These are phyloP conservation scores for Lasiommata megera DNA, from an alignment of 2,888 invertebrate species.

Conservation along the genomic window DNA sequence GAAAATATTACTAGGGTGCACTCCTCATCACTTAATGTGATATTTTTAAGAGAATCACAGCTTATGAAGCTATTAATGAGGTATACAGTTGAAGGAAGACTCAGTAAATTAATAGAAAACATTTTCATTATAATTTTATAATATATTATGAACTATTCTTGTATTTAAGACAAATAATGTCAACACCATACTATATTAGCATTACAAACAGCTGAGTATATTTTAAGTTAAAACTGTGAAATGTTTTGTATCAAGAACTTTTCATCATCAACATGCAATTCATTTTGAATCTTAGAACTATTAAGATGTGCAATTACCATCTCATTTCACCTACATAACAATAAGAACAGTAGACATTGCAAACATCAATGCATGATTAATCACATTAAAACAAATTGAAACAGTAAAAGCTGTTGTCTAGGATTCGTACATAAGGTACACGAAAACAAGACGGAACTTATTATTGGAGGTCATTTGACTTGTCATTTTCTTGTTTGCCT, in stretches of 20 bases:
- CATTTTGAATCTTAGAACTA: neutral
- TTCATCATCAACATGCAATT: neutral
- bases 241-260: slow-evolving; percentile 30
- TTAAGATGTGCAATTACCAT: slow-evolving; percentile 53
- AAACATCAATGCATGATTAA: slow-evolving; percentile 10
- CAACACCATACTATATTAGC: too few species aligned
- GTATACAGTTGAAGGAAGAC: too few species aligned
- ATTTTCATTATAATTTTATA: too few species aligned
- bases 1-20: too few species aligned
- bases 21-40: too few species aligned
- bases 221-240: slow-evolving; percentile 18
- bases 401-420: neutral
- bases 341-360: slow-evolving; percentile 43
- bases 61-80: too few species aligned
- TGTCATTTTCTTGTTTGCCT: slow-evolving; percentile 66
- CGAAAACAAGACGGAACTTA: slow-evolving; percentile 44
- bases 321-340: slow-evolving; percentile 55
- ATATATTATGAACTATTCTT: too few species aligned
- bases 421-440: neutral
- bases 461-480: slow-evolving; percentile 65
- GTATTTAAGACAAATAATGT: too few species aligned
- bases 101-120: too few species aligned
- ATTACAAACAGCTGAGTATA: slow-evolving; percentile 5
- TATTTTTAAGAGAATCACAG: too few species aligned
- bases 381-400: neutral